Conservation (phyloP, 2,113 vertebrate species). For the Ctenodactylus gundi region DNA sequence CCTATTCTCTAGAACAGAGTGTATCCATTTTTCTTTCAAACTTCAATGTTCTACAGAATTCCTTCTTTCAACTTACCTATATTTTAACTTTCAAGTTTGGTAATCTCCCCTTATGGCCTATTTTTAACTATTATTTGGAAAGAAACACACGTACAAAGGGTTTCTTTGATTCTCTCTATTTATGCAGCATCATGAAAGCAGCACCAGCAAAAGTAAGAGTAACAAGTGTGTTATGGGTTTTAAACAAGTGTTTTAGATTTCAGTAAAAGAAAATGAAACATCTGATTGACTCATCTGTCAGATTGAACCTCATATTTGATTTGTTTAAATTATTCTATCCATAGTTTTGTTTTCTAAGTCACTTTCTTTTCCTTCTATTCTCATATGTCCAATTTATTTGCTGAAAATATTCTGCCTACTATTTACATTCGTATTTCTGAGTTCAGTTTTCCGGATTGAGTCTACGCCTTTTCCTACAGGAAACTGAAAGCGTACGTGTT, state of each 20-base stretch:
- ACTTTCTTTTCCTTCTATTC: not conserved
- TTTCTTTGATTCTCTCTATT: not conserved
- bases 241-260: too few relatives aligned
- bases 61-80: not conserved
- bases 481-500: not conserved
- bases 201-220: too few relatives aligned
- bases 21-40: not conserved
- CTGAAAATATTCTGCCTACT: not conserved
- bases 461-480: not conserved
- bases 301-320: not conserved
- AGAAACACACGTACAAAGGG: not conserved
- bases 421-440: conserved; percentile 4
- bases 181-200: not conserved
- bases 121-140: not conserved
- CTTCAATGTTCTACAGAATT: not conserved
- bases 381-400: not conserved
- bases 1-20: not conserved
- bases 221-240: too few relatives aligned
- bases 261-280: not conserved
- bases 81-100: not conserved
- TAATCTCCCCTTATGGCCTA: not conserved
- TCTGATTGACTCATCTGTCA: not conserved
- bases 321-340: not conserved
- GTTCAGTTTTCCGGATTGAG: not conserved
- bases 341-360: not conserved